Base-by-base conservation (phyloP, 2,888 invertebrate species). In the Atherix ibis region DNA sequence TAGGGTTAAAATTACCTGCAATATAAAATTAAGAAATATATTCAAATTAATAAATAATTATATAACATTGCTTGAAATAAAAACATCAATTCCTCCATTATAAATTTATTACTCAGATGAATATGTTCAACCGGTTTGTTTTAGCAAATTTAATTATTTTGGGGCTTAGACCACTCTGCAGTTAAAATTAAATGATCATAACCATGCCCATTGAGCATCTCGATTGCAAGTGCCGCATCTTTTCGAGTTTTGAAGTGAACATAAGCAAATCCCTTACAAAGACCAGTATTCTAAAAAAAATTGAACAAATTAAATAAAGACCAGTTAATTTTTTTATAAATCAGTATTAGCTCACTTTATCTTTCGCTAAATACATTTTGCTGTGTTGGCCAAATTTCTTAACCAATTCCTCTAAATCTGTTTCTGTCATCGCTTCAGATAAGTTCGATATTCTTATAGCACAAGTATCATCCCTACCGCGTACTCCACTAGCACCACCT, bases 141-240 rank as follows among this genome's bases (percentile, higher is more conserved):
- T n/a, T n/a, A n/a, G n/a, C n/a, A 22, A 22, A 28, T 18, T 48
- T 44, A 50, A 40, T 56, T 59, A 37, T 46, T 60, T 40, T 76
- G 79, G 27, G 85, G 85, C 56, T 92, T 95, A 1, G 95, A 94
- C 95, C 95, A 97, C 65, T 97, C 95, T n/a, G 95, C 98, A 60
- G 77, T 89, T 34, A 98, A 68, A 59, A 98, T 98, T 47, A 98
- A 74, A 66, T 98, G 95, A 64, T 97, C 95, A 56, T 94, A 97
- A 41, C 95, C 94, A 56, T 87, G 83, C 1, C 94, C 94, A 52
- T 94, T 81, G 10, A 97, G 71, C 34, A 72, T 71, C 40, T 74
- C 68, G 52, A 98, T 94, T 37, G 98, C 98, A 48, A 82, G 76
- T 4, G 85, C 83, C 27, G 95, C 95, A 63, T 92, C 89, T 48